Evolutionary conservation across 2,888 invertebrate species (phyloP).

Genomic region (Copidosoma aretas): DNA sequence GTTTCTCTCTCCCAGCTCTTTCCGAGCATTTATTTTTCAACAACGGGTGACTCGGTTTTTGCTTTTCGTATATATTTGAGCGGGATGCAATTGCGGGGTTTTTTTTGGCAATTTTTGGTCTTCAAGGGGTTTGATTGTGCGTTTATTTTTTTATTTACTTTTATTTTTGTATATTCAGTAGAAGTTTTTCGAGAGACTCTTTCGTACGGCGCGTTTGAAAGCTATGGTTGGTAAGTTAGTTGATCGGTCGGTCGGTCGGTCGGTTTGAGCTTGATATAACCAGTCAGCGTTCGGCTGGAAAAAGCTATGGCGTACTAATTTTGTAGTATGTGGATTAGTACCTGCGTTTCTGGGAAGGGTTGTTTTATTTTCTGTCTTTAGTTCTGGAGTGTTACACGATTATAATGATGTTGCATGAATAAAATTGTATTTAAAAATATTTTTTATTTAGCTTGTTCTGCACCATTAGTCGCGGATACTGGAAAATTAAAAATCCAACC

Average conservation of each 20-base stretch:
- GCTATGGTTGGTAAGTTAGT: no score
- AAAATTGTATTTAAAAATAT: no score
- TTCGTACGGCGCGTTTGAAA: neutral
- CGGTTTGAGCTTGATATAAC: neutral
- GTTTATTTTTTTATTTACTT: no score
- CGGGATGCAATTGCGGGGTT: neutral
- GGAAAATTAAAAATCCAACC: no score
- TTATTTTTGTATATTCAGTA: neutral
- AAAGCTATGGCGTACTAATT: neutral
- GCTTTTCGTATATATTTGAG: constrained; percentile 12
- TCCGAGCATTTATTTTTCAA: constrained; percentile 37
- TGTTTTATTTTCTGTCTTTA: no score
- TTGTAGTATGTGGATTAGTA: neutral
- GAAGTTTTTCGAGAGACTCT: neutral
- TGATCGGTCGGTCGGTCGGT: neutral
- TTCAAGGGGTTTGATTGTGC: neutral
- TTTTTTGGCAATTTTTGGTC: constrained; percentile 4
- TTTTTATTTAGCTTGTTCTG: no score
- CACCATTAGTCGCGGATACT: no score
- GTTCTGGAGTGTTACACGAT: no score
- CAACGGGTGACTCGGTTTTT: constrained; percentile 21
- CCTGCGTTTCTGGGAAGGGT: no score
- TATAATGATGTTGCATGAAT: no score
- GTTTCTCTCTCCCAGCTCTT: neutral
- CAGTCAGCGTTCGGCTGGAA: neutral